Evolutionary conservation across 2,797 vertebrate species (phyloP), one percentile per base, ranked within the genome.

Genomic region (Basileuterus tristriatus): DNA sequence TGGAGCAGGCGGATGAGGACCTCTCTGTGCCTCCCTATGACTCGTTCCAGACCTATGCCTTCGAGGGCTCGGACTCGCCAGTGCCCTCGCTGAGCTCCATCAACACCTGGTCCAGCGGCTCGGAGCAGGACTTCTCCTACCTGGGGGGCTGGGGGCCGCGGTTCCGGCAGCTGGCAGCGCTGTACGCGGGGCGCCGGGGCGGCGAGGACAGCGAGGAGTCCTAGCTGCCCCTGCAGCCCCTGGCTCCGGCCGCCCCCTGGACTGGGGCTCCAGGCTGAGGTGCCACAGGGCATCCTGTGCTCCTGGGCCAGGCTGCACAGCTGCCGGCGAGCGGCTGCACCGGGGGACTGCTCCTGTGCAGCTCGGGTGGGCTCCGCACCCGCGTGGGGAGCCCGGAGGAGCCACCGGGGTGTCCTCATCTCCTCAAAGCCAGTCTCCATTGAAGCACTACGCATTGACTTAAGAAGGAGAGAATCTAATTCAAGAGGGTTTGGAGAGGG

Each of bases 31-130:
- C 99, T 2, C 99, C 99, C 39, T 99, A 99, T 41, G 99, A 99
- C 98, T 99, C 99, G 5, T 99, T 99, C 98, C 99, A 99, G 98
- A 99, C 99, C 76, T 99, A 99, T 20, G 99, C 99, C 95, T 99
- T 99, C 4, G 99, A 99, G 97, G 99, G 99, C 95, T 98, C 96
- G 46, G 98, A 98, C 96, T 99, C 99, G 6, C 99, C 99, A 0
- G 98, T 98, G 19, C 98, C 99, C 76, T 99, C 99, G 5, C 98
- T 99, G 94, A 99, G 99, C 98, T 99, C 99, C 93, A 99, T 99
- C 98, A 98, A 98, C 98, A 99, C 99, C 43, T 97, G 98, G 94
- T 99, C 99, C 86, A 99, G 98, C 37, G 92, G 98, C 87, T 99
- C 99, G 0, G 99, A 99, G 97, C 99, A 99, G 98, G 99, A 99